These are phyloP conservation scores for Vireo altiloquus DNA, from an alignment of 2,113 vertebrate species.

Conservation along the genomic window DNA sequence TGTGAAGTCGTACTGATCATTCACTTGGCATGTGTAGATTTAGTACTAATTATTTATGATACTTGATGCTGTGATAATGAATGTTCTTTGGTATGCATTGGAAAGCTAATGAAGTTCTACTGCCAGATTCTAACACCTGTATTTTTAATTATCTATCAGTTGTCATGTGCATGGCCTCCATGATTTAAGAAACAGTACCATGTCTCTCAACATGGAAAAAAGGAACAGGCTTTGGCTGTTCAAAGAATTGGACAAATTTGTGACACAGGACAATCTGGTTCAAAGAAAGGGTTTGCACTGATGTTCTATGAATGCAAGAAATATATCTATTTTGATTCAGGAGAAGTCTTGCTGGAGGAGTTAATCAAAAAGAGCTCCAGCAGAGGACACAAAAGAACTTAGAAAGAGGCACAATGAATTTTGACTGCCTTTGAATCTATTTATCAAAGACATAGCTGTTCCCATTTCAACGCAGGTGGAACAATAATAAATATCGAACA, in stretches of 20 bases:
- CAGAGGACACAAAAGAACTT: constrained; percentile 37
- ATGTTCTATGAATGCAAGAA: neutral
- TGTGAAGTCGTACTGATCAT: neutral
- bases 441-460: constrained; percentile 40
- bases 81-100: neutral
- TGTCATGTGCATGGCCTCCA: neutral
- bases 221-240: neutral
- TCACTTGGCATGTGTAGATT: neutral
- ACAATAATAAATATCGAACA: constrained; percentile 54
- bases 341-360: neutral
- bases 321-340: neutral
- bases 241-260: neutral
- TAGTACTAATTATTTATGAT: constrained; percentile 28
- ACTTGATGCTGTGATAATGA: constrained; percentile 14
- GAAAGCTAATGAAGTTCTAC: neutral
- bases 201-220: neutral
- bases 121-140: constrained; percentile 28
- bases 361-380: constrained; percentile 31
- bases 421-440: constrained; percentile 44
- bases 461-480: neutral
- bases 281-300: neutral
- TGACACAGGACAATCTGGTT: neutral
- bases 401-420: constrained; percentile 32
- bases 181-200: neutral
- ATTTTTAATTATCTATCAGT: neutral